These are phyloP conservation scores for Drosophila watanabei DNA, from an alignment of 1,140 invertebrate species.

Conservation along the genomic window DNA sequence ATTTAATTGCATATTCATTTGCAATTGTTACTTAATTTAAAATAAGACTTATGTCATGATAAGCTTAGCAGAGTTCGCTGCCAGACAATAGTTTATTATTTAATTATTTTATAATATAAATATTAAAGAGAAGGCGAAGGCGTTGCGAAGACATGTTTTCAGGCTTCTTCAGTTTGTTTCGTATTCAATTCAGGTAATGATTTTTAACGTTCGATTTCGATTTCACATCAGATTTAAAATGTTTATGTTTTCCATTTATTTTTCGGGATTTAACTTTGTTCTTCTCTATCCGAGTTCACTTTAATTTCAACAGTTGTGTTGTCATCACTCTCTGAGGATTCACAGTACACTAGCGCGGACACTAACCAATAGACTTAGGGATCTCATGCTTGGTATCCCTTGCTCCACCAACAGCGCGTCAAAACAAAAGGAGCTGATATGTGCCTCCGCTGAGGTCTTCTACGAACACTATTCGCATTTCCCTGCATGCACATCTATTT, in stretches of 20 bases:
- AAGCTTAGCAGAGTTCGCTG: background rate
- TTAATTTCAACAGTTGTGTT: conserved; percentile 6
- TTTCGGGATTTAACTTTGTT: background rate
- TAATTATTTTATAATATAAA: background rate
- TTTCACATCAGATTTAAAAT: background rate
- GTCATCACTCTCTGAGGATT: conserved; percentile 11
- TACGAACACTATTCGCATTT: conserved; percentile 85
- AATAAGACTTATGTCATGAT: background rate
- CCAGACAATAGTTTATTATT: conserved; percentile 3
- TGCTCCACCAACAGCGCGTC: conserved; percentile 80
- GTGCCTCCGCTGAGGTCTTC: conserved; percentile 85
- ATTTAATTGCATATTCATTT: background rate
- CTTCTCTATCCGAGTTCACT: background rate
- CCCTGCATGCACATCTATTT: conserved; percentile 85
- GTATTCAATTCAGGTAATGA: background rate
- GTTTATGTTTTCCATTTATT: background rate
- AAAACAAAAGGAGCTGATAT: conserved; percentile 79
- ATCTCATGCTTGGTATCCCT: conserved; percentile 85
- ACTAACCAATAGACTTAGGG: conserved; percentile 85
- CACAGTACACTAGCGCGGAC: conserved; percentile 23
- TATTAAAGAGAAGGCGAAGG: background rate
- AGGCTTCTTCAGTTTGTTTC: background rate
- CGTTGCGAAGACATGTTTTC: background rate
- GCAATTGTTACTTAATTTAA: conserved; percentile 6
- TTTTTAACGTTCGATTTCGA: background rate